Evolutionary conservation across 1,140 invertebrate species (phyloP).

Genomic region (Leptinotarsa defecta): DNA sequence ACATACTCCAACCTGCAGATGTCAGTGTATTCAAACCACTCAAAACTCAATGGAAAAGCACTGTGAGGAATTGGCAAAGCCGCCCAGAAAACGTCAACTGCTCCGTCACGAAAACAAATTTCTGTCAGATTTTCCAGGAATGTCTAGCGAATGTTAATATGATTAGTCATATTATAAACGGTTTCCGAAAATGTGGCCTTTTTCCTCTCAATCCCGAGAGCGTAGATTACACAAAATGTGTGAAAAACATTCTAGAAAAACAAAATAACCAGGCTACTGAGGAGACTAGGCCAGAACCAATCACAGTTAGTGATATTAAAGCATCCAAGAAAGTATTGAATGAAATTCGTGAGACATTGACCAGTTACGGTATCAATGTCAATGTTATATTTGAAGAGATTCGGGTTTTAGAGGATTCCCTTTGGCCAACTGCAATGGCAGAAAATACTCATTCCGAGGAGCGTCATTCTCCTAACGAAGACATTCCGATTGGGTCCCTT

Average conservation of each 20-base stretch:
- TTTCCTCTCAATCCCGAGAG: background rate
- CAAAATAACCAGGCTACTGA: background rate
- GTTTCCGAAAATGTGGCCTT: background rate
- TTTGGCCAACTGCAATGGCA: constrained; percentile 46
- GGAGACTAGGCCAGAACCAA: background rate
- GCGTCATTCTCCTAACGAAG: background rate
- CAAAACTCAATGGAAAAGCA: background rate
- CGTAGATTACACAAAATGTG: background rate
- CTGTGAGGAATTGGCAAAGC: background rate
- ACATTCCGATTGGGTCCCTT: constrained; percentile 5
- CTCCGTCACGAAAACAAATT: background rate
- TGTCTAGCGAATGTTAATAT: background rate
- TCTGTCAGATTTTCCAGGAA: background rate
- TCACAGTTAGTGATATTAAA: background rate
- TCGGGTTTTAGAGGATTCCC: constrained; percentile 34
- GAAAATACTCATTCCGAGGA: constrained; percentile 11
- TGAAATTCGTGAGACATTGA: background rate
- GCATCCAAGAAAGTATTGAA: background rate
- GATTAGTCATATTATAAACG: background rate
- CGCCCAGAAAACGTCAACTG: background rate
- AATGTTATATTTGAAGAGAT: constrained; percentile 14
- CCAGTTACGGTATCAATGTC: background rate
- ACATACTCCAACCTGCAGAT: background rate
- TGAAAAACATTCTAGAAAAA: background rate
- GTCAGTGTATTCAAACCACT: constrained; percentile 4